These are phyloP conservation scores for Pagetopsis macropterus DNA, from an alignment of 2,797 vertebrate species.

Conservation along the genomic window DNA sequence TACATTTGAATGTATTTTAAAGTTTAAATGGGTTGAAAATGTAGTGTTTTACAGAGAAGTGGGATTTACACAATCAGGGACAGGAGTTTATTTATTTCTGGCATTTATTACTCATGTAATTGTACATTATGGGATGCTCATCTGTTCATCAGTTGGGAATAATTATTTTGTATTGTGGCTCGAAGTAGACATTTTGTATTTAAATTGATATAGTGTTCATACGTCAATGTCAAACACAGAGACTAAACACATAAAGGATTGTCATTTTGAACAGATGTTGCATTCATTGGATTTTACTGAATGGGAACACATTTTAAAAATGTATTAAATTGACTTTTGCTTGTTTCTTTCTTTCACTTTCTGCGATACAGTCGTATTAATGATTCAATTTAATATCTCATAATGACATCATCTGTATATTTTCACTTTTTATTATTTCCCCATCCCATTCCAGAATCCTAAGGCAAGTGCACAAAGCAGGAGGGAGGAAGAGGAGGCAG, in stretches of 20 bases:
- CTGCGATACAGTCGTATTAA: not conserved
- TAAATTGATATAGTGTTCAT: no score
- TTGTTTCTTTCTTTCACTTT: not conserved
- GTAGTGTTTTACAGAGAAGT: not conserved
- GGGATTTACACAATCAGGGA: not conserved
- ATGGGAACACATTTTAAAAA: not conserved
- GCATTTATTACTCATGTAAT: no score
- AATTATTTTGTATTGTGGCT: no score
- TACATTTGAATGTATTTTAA: no score
- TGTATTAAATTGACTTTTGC: not conserved
- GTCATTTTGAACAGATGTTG: not conserved
- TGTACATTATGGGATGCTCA: no score
- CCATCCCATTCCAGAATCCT: constrained; percentile 39
- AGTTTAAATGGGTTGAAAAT: not conserved
- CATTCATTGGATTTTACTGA: not conserved
- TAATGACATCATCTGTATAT: not conserved
- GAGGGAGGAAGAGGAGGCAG: constrained; percentile 7
- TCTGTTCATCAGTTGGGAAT: no score
- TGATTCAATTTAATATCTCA: not conserved
- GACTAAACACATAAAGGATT: not conserved
- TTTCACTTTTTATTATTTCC: not conserved
- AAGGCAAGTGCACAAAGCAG: not conserved
- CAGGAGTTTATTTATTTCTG: no score
- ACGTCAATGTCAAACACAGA: no score
- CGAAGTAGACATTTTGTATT: no score